Conservation (phyloP, 2,888 invertebrate genomes). For the Caprella mutica region DNA sequence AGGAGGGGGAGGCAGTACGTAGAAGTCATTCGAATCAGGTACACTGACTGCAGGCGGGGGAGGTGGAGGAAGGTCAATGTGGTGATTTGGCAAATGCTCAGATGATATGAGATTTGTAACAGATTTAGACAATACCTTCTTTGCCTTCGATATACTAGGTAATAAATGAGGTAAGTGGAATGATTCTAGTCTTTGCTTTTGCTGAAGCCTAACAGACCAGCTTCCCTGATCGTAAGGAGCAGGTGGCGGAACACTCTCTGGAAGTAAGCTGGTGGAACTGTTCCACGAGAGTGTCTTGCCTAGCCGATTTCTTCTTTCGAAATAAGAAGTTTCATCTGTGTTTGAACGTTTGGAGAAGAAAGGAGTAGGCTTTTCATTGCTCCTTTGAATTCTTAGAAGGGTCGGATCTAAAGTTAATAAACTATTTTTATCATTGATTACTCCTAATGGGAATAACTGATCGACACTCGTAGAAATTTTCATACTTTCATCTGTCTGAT, state of each 20-base stretch:
- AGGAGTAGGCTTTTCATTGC: too few relatives aligned
- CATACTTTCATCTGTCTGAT: too few relatives aligned
- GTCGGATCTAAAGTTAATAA: too few relatives aligned
- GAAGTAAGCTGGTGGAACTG: too few relatives aligned
- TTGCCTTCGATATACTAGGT: slow-evolving; percentile 5
- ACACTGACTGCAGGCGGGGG: neutral
- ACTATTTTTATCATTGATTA: too few relatives aligned
- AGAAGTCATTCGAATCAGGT: neutral
- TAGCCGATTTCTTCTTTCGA: too few relatives aligned
- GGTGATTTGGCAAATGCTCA: neutral
- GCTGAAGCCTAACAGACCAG: neutral
- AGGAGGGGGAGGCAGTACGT: slow-evolving; percentile 5
- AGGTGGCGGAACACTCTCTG: slow-evolving; percentile 2
- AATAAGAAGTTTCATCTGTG: too few relatives aligned
- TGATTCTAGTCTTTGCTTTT: neutral
- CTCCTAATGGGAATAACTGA: too few relatives aligned
- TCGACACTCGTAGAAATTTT: too few relatives aligned
- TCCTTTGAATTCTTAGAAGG: too few relatives aligned
- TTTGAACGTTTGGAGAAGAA: too few relatives aligned
- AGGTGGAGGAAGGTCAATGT: neutral
- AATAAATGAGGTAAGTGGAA: slow-evolving; percentile 1
- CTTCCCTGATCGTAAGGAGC: slow-evolving; percentile 9
- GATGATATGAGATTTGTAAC: slow-evolving; percentile 4
- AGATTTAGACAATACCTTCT: neutral
- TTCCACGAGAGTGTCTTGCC: too few relatives aligned